Evolutionary conservation across 2,888 invertebrate species (phyloP).

Genomic region (Allolobophora icterica): DNA sequence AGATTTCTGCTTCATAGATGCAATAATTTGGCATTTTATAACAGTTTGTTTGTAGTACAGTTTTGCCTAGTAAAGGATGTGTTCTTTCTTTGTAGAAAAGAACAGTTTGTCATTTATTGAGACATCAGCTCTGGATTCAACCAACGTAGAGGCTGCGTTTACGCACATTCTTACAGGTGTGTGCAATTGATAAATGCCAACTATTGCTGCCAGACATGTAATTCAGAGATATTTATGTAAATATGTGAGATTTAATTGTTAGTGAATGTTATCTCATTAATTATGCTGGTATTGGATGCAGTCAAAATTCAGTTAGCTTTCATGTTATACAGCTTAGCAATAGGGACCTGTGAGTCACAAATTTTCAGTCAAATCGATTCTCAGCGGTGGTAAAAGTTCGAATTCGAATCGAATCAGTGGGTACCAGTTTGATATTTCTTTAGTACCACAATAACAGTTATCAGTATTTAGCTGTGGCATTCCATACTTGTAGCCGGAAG

Average conservation of each 20-base stretch:
- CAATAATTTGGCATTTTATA: background rate
- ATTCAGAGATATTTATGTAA: background rate
- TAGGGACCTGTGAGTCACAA: too few relatives aligned
- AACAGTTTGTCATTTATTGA: slow-evolving; percentile 97
- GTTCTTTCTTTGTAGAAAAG: slow-evolving; percentile 70
- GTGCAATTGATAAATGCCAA: slow-evolving; percentile 32
- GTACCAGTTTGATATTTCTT: too few relatives aligned
- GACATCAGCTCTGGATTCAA: slow-evolving; percentile 98
- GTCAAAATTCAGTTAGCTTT: background rate
- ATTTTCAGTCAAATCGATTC: too few relatives aligned
- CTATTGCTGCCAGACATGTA: background rate
- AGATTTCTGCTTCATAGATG: background rate
- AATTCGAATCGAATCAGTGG: too few relatives aligned
- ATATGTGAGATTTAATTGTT: background rate
- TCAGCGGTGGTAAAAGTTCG: too few relatives aligned
- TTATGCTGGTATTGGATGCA: background rate
- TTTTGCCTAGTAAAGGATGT: background rate
- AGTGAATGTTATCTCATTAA: background rate
- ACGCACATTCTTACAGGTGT: slow-evolving; percentile 94
- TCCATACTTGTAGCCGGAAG: too few relatives aligned
- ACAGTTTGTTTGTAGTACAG: background rate
- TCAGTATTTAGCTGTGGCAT: too few relatives aligned
- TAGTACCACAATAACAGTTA: too few relatives aligned
- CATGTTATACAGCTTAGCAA: background rate
- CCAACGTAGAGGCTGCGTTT: slow-evolving; percentile 99